Conservation (phyloP, 1,140 invertebrate genomes). For the Drosophila varians region DNA sequence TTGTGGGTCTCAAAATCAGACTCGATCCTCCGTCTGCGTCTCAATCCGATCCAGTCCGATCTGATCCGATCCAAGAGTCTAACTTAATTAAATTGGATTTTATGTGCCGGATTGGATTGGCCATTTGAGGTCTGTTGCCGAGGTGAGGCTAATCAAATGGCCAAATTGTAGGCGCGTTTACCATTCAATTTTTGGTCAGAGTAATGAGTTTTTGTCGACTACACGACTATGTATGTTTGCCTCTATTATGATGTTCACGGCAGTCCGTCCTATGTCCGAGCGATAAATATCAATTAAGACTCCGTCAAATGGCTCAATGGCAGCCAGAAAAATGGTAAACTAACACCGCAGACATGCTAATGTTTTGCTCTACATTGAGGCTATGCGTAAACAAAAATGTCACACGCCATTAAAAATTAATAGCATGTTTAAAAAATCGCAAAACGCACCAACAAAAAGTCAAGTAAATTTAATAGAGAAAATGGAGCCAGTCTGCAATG, state of each 20-base stretch:
- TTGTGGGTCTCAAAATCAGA: conserved; percentile 24
- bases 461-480: conserved; percentile 37
- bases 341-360: conserved; percentile 65
- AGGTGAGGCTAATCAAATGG: conserved; percentile 61
- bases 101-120: conserved; percentile 51
- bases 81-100: conserved; percentile 77
- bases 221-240: conserved; percentile 22
- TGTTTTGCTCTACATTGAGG: conserved; percentile 71
- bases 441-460: conserved; percentile 13
- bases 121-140: conserved; percentile 44
- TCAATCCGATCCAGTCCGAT: conserved; percentile 25
- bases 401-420: conserved; percentile 73
- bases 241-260: conserved; percentile 57
- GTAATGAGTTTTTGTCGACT: conserved; percentile 46
- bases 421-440: conserved; percentile 61
- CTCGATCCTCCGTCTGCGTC: conserved; percentile 16
- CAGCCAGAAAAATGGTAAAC: conserved; percentile 61
- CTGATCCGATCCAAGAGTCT: conserved; percentile 37
- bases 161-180: conserved; percentile 48
- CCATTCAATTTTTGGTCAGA: conserved; percentile 26
- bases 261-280: conserved; percentile 19
- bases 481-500: conserved; percentile 50
- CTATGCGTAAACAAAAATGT: conserved; percentile 71
- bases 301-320: conserved; percentile 60
- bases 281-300: conserved; percentile 72